phyloP scores from a whole-genome alignment of 2,888 invertebrate genomes.

The Parnassius orleans region DNA sequence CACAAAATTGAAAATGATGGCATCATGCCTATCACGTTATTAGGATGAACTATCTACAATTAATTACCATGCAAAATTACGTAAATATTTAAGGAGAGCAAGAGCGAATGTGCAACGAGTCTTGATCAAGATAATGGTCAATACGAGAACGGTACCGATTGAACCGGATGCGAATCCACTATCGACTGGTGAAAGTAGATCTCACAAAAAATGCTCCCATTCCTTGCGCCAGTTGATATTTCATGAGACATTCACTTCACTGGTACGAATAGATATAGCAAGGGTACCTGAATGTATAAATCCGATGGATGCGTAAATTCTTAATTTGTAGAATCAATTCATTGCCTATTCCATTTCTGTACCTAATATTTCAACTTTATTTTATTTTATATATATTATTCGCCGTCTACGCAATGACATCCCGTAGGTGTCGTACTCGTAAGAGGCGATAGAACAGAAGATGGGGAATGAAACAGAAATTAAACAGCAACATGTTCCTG shows the following conservation, averaged over 20 bases:
- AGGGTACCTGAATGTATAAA: slow-evolving; percentile 24
- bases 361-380: too few species aligned
- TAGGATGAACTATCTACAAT: neutral
- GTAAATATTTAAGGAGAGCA: slow-evolving; percentile 32
- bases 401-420: too few species aligned
- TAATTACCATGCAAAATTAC: slow-evolving; percentile 9
- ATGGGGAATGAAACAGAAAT: too few species aligned
- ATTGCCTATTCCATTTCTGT: too few species aligned
- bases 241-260: slow-evolving; percentile 74
- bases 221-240: slow-evolving; percentile 72
- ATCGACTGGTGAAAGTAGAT: slow-evolving; percentile 77
- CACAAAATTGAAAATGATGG: neutral
- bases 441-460: too few species aligned
- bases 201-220: slow-evolving; percentile 80
- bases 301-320: neutral
- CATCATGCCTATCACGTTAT: neutral
- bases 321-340: too few species aligned
- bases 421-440: too few species aligned
- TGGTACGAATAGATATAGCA: slow-evolving; percentile 32
- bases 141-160: slow-evolving; percentile 63
- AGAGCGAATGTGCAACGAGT: slow-evolving; percentile 42
- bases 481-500: too few species aligned
- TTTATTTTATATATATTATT: too few species aligned
- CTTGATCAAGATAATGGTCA: slow-evolving; percentile 44
- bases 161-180: slow-evolving; percentile 75